These are phyloP conservation scores for Drosophila quinaria DNA, from an alignment of 2,888 invertebrate species.

Conservation along the genomic window DNA sequence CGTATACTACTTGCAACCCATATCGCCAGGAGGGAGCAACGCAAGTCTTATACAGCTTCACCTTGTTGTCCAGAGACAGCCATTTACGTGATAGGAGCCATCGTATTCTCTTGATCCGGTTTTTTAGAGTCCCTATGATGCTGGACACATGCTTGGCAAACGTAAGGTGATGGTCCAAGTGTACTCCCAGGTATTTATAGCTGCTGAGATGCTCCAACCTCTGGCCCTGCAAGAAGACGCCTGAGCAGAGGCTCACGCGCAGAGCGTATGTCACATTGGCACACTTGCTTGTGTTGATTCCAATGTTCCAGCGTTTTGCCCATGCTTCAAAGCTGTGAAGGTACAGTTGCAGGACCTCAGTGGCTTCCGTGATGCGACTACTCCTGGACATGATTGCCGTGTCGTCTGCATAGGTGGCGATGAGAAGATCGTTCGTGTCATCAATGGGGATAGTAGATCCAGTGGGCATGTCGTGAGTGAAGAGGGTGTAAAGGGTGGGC, in stretches of 20 bases:
- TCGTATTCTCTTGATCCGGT: not conserved
- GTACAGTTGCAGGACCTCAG: not conserved
- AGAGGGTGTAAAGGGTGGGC: not conserved
- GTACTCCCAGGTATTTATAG: not conserved
- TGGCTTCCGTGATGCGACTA: not conserved
- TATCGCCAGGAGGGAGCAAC: not conserved
- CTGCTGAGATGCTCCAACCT: not conserved
- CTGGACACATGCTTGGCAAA: not conserved
- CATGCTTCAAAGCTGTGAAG: not conserved
- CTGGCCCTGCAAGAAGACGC: not conserved
- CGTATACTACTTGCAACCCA: not conserved
- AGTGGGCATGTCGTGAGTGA: constrained; percentile 1
- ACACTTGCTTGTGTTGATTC: not conserved
- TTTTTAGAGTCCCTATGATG: not conserved
- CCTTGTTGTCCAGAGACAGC: not conserved
- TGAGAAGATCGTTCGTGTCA: not conserved
- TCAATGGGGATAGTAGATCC: not conserved
- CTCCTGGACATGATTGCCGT: not conserved
- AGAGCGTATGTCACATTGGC: not conserved
- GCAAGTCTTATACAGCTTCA: not conserved
- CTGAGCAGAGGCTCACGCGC: not conserved
- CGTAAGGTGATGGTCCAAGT: not conserved
- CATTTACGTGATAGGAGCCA: not conserved
- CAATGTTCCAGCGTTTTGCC: constrained; percentile 1
- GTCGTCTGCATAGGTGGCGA: not conserved